These are phyloP conservation scores for Tetrapedia diversipes DNA, from an alignment of 2,888 invertebrate genomes.

Conservation along the genomic window DNA sequence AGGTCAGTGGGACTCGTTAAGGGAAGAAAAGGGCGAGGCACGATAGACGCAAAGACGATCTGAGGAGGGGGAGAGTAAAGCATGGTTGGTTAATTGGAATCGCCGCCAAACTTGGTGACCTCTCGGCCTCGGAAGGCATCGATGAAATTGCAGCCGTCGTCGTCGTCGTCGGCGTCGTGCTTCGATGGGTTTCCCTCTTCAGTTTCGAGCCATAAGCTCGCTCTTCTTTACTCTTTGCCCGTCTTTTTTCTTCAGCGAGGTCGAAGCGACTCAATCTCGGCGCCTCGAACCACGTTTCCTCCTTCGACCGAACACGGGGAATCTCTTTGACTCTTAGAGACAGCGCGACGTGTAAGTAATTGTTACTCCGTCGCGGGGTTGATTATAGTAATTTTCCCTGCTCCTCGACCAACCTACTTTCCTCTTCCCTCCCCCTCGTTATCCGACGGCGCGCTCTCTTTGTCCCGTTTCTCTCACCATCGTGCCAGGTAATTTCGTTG, in stretches of 20 bases:
- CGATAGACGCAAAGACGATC: too few species aligned
- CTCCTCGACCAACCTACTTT: constrained; percentile 43
- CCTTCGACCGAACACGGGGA: neutral
- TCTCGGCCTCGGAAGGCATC: constrained; percentile 40
- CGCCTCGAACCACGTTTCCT: neutral
- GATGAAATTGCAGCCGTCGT: constrained; percentile 49
- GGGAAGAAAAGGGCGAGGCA: neutral
- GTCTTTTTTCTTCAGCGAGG: neutral
- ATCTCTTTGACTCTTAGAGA: constrained; percentile 49
- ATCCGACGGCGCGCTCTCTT: too few species aligned
- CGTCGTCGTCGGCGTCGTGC: too few species aligned
- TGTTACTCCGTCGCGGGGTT: constrained; percentile 54
- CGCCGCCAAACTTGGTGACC: constrained; percentile 45
- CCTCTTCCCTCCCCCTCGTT: neutral
- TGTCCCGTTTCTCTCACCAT: constrained; percentile 18
- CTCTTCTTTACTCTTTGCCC: neutral
- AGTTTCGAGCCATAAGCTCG: constrained; percentile 11
- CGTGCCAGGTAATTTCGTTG: constrained; percentile 13
- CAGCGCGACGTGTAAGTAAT: constrained; percentile 57
- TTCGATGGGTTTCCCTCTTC: constrained; percentile 35
- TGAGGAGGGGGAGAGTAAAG: neutral
- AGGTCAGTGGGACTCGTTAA: neutral
- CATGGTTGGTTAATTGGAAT: constrained; percentile 13
- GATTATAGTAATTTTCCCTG: constrained; percentile 64
- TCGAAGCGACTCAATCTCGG: constrained; percentile 20